These are phyloP conservation scores for Acrocyrtus sp. DNA, from an alignment of 2,888 invertebrate species.

Conservation along the genomic window DNA sequence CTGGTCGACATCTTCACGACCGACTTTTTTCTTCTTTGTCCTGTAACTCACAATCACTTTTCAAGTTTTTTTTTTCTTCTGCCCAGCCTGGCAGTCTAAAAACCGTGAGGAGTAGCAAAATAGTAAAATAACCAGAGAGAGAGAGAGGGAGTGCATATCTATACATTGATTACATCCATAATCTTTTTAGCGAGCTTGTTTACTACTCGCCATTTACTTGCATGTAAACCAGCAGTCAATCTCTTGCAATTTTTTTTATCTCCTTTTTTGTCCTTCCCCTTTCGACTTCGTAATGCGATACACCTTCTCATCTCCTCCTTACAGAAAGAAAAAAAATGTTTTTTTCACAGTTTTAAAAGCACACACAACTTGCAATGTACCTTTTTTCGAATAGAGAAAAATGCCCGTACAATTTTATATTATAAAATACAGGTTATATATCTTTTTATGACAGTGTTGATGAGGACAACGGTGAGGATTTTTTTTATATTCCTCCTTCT, in stretches of 20 bases:
- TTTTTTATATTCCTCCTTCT: too few species aligned
- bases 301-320: not conserved
- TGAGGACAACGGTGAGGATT: not conserved
- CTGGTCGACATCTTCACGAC: not conserved
- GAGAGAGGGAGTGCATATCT: too few species aligned
- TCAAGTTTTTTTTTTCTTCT: constrained; percentile 2
- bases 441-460: not conserved
- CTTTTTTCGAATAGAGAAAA: not conserved
- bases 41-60: not conserved
- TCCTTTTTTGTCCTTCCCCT: too few species aligned
- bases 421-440: constrained; percentile 29
- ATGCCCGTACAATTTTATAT: not conserved
- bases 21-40: not conserved
- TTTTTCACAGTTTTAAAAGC: not conserved
- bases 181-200: too few species aligned
- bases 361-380: not conserved
- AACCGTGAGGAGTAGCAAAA: too few species aligned
- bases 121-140: too few species aligned
- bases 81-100: not conserved
- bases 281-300: not conserved
- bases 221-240: too few species aligned
- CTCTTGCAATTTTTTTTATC: too few species aligned
- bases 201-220: not conserved
- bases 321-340: too few species aligned
- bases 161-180: too few species aligned